Base-by-base conservation (phyloP, 2,797 vertebrate genomes). In the Euphonia xanthogaster region DNA sequence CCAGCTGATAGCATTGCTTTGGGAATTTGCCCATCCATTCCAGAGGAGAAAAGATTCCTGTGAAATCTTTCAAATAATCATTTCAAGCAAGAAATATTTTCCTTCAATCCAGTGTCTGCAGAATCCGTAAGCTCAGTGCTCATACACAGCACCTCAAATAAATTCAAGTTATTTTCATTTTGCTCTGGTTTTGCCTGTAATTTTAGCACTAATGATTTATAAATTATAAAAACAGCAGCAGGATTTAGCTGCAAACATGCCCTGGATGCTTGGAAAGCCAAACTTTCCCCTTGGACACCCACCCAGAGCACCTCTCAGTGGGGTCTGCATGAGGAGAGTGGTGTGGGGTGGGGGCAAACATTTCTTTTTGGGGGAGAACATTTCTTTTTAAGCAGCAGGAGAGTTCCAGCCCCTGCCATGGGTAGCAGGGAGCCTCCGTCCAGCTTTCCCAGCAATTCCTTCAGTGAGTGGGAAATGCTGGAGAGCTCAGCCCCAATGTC, bases 1-100 rank as follows among this genome's bases (percentile, higher is more conserved):
- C 93, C 95, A 96, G 93, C 76, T 95, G 94, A 95, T 94, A 91
- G 50, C 6, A 45, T 35, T 70, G 89, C 73, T 88, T 80, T 91
- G 85, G 85, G 67, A 78, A 67, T 63, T 63, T 76, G 79, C 91
- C 92, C 91, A 70, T 67, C 79, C 55, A 21, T 91, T 88, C 44
- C 6, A 1, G 48, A 73, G 60, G 44, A 90, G 65, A 72, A 86
- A 53, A 75, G 35, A 78, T 87, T 79, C 68, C 92, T 91, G 92
- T 12, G 55, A 92, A 95, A 81, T 85, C 73, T 93, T 92, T 94
- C 90, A 95, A 86, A 92, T 18, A 87, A 89, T 54, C 54, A 51
- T 74, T 89, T 88, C 31, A 58, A 85, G 83, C 13, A 58, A 80
- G 81, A 92, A 93, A 83, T 91, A 92, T 88, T 96, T 97, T 94